Evolutionary conservation across 2,797 vertebrate species (phyloP).

Genomic region (Xiphophorus birchmanni): DNA sequence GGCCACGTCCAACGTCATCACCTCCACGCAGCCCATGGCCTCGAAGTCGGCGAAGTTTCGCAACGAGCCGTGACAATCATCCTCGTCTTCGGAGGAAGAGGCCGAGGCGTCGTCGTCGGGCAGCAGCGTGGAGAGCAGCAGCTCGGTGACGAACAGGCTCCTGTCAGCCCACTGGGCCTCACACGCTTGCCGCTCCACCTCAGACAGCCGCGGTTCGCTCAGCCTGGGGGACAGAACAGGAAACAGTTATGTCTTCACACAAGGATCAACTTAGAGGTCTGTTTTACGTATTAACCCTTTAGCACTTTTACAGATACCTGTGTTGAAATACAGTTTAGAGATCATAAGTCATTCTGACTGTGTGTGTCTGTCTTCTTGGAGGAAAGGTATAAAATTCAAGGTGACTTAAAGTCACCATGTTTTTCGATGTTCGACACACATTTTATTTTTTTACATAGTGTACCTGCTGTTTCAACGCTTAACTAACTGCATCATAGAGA

Average conservation of each 20-base stretch:
- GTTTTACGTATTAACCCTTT: too few relatives aligned
- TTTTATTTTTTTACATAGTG: neutral
- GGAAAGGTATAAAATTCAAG: neutral
- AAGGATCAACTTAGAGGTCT: neutral
- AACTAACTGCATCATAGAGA: neutral
- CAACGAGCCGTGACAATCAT: constrained; percentile 80
- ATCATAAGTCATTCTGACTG: neutral
- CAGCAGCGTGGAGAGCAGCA: constrained; percentile 97
- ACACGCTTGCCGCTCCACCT: constrained; percentile 91
- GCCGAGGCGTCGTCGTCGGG: constrained; percentile 84
- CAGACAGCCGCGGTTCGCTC: constrained; percentile 96
- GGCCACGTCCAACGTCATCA: constrained; percentile 99
- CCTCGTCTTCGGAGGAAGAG: constrained; percentile 89
- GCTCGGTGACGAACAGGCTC: constrained; percentile 97
- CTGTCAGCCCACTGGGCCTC: constrained; percentile 95
- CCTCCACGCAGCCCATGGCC: constrained; percentile 99
- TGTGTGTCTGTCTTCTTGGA: neutral
- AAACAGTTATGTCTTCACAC: neutral
- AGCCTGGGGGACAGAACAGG: constrained; percentile 77
- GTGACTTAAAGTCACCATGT: neutral
- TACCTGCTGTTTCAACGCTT: neutral
- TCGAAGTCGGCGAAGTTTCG: constrained; percentile 96
- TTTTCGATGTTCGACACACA: too few relatives aligned
- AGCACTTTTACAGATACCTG: neutral
- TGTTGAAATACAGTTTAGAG: neutral